A percentile compares a stretch with the other conserved stretches of the same genome.
phyloP scores from a whole-genome alignment of 2,113 vertebrate genomes.

The Xenopus tropicalis region DNA sequence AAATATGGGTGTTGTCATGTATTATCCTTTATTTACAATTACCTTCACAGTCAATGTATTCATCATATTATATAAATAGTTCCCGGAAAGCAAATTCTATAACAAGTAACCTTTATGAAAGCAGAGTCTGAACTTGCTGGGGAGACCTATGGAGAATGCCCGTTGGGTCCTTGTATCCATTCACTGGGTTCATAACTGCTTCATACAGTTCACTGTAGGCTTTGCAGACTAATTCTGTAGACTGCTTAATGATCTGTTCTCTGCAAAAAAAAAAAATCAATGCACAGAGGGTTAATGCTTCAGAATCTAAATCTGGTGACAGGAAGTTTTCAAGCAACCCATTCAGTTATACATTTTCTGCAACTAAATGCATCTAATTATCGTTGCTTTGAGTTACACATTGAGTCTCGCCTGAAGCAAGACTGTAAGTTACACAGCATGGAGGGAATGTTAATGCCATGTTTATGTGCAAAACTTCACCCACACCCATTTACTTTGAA shows the following conservation, averaged over 20 bases:
- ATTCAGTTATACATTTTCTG: background rate
- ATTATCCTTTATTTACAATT: background rate
- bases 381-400: too few relatives aligned
- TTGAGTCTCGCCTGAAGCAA: too few relatives aligned
- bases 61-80: background rate
- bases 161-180: constrained; percentile 82
- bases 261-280: constrained; percentile 57
- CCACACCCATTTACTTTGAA: too few relatives aligned
- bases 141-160: constrained; percentile 82
- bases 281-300: background rate
- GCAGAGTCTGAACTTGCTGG: constrained; percentile 85
- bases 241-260: constrained; percentile 90
- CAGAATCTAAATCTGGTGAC: background rate
- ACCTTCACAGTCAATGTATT: background rate
- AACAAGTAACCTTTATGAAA: constrained; percentile 65
- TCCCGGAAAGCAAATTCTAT: too few relatives aligned
- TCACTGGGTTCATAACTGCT: constrained; percentile 77
- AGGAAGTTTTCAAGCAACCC: too few relatives aligned
- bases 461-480: too few relatives aligned
- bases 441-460: too few relatives aligned
- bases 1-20: too few relatives aligned
- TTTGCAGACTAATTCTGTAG: constrained; percentile 88
- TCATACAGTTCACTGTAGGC: constrained; percentile 86
- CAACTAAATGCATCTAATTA: too few relatives aligned
- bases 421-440: too few relatives aligned